These are phyloP conservation scores for Hoplostethus atlanticus DNA, from an alignment of 2,797 vertebrate genomes.

Conservation along the genomic window DNA sequence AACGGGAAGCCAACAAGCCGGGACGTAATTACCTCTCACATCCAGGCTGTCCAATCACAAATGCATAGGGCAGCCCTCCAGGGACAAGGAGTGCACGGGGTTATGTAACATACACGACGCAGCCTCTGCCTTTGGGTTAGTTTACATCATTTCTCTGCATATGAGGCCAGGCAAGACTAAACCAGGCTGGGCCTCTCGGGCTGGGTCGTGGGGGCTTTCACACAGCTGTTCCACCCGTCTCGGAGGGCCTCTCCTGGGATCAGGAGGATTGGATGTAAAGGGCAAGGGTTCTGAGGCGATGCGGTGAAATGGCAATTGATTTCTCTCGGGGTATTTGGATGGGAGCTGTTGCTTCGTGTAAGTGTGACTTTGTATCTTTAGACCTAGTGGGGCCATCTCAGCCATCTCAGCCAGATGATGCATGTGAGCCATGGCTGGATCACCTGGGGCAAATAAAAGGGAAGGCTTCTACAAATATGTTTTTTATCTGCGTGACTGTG, in stretches of 20 bases:
- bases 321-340: constrained; percentile 50
- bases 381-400: background rate
- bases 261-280: constrained; percentile 67
- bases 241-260: constrained; percentile 57
- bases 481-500: background rate
- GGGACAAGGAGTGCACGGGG: constrained; percentile 15
- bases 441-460: background rate
- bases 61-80: constrained; percentile 16
- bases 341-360: constrained; percentile 34
- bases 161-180: constrained; percentile 38
- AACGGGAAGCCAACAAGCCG: constrained; percentile 13
- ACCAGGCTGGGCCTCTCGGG: constrained; percentile 44
- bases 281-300: constrained; percentile 44
- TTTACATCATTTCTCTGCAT: constrained; percentile 64
- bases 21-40: constrained; percentile 14
- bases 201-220: constrained; percentile 48
- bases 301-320: constrained; percentile 37
- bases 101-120: constrained; percentile 61
- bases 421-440: background rate
- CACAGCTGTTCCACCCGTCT: constrained; percentile 59
- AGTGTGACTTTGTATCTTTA: constrained; percentile 39
- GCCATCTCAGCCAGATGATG: too few relatives aligned
- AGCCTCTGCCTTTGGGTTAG: constrained; percentile 43
- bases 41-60: constrained; percentile 22
- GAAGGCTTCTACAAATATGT: background rate